Conservation (phyloP, 2,888 invertebrate species). For the Hedya salicella region DNA sequence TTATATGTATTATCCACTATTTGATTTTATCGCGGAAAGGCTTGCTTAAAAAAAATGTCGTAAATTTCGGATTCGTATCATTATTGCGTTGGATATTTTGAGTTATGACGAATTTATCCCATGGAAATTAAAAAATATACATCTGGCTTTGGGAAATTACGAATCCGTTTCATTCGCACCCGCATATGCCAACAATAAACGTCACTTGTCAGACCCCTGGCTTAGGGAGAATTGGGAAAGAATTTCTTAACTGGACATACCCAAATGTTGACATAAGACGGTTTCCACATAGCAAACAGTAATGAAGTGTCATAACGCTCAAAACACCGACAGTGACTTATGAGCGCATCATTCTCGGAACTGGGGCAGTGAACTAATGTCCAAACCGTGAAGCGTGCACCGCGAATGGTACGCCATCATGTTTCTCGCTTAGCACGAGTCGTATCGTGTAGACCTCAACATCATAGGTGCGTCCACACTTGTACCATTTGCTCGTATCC, state of each 20-base stretch:
- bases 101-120: no score
- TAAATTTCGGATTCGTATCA: no score
- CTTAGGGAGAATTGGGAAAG: conserved; percentile 40
- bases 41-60: no score
- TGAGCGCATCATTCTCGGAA: conserved; percentile 52
- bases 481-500: no score
- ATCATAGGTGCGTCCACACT: no score
- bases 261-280: conserved; percentile 46
- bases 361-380: conserved; percentile 64
- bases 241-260: conserved; percentile 40
- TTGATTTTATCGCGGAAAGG: no score
- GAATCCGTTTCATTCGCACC: neutral
- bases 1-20: no score
- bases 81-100: no score
- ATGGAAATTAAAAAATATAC: no score
- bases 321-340: conserved; percentile 47
- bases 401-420: no score
- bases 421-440: no score
- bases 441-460: no score
- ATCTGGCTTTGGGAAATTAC: neutral
- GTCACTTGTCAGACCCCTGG: neutral
- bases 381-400: conserved; percentile 46
- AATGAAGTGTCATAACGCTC: conserved; percentile 50
- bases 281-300: conserved; percentile 49
- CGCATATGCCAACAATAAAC: neutral